These are phyloP conservation scores for Enhydra lutris DNA, from an alignment of 2,113 vertebrate species.

Conservation along the genomic window DNA sequence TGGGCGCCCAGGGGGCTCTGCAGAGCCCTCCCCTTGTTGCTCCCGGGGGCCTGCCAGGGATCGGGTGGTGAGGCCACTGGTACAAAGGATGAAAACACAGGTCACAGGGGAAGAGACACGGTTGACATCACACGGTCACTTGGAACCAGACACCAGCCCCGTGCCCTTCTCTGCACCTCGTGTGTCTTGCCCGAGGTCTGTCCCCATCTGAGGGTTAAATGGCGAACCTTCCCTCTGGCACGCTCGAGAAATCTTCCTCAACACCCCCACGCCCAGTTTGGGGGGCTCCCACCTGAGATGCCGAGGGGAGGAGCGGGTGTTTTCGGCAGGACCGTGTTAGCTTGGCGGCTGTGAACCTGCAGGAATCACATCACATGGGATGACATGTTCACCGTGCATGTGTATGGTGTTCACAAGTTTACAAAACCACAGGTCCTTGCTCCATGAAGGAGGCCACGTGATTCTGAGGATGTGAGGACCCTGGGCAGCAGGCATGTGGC, in stretches of 20 bases:
- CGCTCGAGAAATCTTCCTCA: not conserved
- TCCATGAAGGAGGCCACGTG: rapidly evolving
- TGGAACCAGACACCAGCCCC: not conserved
- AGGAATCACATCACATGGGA: not conserved
- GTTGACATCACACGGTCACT: not conserved
- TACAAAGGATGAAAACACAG: not conserved
- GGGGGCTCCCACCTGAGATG: not conserved
- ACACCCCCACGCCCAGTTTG: not conserved
- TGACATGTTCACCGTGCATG: rapidly evolving
- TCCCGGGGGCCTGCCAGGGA: not conserved
- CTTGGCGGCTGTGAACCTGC: not conserved
- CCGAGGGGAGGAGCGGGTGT: rapidly evolving
- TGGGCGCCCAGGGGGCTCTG: not conserved
- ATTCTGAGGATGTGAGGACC: not conserved
- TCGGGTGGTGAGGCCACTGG: not conserved
- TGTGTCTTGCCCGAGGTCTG: not conserved
- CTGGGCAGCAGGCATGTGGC: rapidly evolving
- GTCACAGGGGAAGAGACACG: too few relatives aligned
- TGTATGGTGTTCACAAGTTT: not conserved
- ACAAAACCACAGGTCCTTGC: not conserved
- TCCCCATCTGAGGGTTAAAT: not conserved
- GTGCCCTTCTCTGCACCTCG: rapidly evolving
- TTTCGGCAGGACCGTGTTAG: not conserved
- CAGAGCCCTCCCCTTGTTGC: not conserved
- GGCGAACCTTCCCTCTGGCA: not conserved